phyloP scores from a whole-genome alignment of 2,888 invertebrate species.

The Neria commutata region DNA sequence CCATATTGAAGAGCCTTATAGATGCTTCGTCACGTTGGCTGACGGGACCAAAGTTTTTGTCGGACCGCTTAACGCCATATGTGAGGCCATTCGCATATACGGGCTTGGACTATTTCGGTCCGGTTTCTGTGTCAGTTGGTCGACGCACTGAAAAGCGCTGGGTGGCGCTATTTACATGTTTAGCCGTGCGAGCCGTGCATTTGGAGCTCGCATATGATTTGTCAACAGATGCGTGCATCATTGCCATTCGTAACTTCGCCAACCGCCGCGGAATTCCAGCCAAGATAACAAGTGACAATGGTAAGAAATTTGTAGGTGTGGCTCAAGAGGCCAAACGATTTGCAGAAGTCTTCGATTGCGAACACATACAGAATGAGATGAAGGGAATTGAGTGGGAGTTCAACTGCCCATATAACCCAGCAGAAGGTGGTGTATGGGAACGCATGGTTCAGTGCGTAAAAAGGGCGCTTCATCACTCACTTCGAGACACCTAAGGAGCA shows the following conservation, averaged over 20 bases:
- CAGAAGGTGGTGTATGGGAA: conserved; percentile 19
- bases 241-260: conserved; percentile 10
- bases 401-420: conserved; percentile 19
- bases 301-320: conserved; percentile 1
- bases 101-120: conserved; percentile 30
- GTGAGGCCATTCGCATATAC: conserved; percentile 27
- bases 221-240: background rate
- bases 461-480: conserved; percentile 5
- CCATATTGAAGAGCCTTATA: background rate
- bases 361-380: background rate
- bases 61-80: conserved; percentile 14
- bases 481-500: conserved; percentile 16
- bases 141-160: conserved; percentile 18
- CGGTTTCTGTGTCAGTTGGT: conserved; percentile 7
- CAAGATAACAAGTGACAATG: conserved; percentile 4
- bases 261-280: conserved; percentile 9
- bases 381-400: conserved; percentile 18
- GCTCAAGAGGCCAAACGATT: background rate
- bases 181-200: conserved; percentile 17
- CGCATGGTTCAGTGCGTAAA: conserved; percentile 21
- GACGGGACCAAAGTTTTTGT: conserved; percentile 10
- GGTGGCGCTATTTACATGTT: conserved; percentile 24
- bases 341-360: background rate
- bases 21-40: conserved; percentile 22
- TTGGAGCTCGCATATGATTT: conserved; percentile 9